Evolutionary conservation across 2,113 vertebrate genomes (phyloP).

Genomic region (Apteryx owenii): DNA sequence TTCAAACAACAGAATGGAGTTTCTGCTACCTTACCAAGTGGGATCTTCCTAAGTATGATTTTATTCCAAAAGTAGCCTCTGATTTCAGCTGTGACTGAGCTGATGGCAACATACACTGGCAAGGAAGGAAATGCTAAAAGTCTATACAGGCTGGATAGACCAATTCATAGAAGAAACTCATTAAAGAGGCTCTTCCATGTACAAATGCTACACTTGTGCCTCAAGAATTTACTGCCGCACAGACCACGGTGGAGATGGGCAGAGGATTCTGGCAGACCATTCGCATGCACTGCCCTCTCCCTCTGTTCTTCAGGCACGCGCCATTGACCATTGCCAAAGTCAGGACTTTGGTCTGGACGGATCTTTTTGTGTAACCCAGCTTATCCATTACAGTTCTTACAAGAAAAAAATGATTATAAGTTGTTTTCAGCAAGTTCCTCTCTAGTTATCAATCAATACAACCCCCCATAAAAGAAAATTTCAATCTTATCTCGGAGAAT

Average conservation of each 20-base stretch:
- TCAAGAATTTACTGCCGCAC: too few species aligned
- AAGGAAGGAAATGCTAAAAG: neutral
- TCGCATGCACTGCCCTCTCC: fast-evolving
- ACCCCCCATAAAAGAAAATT: neutral
- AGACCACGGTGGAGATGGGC: fast-evolving
- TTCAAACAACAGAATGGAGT: neutral
- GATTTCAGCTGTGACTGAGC: neutral
- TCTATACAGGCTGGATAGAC: neutral
- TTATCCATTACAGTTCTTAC: neutral
- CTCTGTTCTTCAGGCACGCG: too few species aligned
- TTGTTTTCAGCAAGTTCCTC: neutral
- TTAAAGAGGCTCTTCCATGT: neutral
- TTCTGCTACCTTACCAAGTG: neutral
- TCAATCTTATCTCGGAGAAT: neutral
- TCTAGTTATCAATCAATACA: neutral
- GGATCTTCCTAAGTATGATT: too few species aligned
- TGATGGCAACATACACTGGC: neutral
- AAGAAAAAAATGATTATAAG: neutral
- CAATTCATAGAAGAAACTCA: neutral
- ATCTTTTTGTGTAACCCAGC: neutral
- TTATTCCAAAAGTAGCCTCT: neutral
- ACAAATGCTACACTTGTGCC: neutral
- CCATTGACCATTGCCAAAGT: neutral
- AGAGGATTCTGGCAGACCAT: neutral
- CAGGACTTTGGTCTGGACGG: too few species aligned